Percentiles rank a stretch among this genome's conserved stretches.
Evolutionary conservation across 1,140 invertebrate genomes (phyloP).

Genomic region (Diorhabda elongata): DNA sequence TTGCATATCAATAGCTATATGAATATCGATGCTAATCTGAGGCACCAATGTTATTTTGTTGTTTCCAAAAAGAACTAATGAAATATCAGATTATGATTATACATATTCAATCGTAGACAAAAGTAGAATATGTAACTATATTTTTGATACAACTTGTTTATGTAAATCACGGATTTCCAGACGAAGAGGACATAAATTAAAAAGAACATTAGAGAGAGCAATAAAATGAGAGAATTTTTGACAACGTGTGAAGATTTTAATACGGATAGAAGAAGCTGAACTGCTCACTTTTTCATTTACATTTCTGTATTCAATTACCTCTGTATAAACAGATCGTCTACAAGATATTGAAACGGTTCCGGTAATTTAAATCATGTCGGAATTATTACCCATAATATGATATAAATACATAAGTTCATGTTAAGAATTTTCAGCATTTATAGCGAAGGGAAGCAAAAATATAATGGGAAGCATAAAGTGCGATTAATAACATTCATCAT

Average conservation of each 20-base stretch:
- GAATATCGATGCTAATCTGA: no score
- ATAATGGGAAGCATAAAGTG: background rate
- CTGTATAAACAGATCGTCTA: background rate
- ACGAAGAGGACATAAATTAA: no score
- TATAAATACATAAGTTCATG: background rate
- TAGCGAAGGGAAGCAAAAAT: background rate
- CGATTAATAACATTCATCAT: background rate
- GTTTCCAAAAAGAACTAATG: no score
- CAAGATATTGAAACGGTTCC: background rate
- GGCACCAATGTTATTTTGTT: no score
- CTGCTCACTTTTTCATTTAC: background rate
- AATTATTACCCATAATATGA: background rate
- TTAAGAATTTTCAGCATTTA: slow-evolving; percentile 1
- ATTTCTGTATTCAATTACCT: background rate
- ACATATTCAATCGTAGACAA: no score
- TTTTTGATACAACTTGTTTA: background rate
- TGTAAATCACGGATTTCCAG: background rate
- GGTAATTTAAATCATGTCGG: background rate
- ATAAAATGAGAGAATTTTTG: background rate
- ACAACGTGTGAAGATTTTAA: background rate
- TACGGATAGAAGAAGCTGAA: background rate
- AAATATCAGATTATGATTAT: no score
- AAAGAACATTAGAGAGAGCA: no score
- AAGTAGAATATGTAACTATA: no score
- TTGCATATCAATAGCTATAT: no score